phyloP scores from a whole-genome alignment of 2,113 vertebrate genomes.

The Stigmatopora argus region DNA sequence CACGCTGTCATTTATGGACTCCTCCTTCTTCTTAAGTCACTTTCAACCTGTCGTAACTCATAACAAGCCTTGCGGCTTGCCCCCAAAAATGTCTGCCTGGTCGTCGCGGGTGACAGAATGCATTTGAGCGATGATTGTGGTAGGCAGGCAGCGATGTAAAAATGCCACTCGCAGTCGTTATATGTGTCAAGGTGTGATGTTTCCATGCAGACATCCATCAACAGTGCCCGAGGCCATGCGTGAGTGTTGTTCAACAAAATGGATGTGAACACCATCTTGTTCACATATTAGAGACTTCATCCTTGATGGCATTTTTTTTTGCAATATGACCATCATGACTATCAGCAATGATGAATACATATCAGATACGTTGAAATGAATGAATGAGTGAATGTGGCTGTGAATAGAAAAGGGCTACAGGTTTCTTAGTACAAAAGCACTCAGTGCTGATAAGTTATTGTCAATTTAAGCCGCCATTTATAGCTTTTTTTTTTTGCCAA shows the following conservation, averaged over 20 bases:
- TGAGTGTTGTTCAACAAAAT: neutral
- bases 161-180: neutral
- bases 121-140: slow-evolving; percentile 1
- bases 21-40: neutral
- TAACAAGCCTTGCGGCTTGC: neutral
- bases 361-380: no score
- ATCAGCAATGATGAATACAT: neutral
- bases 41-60: neutral
- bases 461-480: no score
- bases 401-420: neutral
- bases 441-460: no score
- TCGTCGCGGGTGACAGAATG: neutral
- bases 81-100: neutral
- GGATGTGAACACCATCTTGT: neutral
- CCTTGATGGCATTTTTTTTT: neutral
- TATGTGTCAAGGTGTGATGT: neutral
- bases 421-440: neutral
- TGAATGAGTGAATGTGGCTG: neutral
- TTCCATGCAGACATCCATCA: neutral
- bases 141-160: neutral
- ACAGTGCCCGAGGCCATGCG: neutral
- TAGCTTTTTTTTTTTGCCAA: no score
- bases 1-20: neutral
- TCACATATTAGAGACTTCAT: neutral
- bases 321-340: neutral